Conservation (phyloP, 2,888 invertebrate genomes). For the Athripsodes cinereus region DNA sequence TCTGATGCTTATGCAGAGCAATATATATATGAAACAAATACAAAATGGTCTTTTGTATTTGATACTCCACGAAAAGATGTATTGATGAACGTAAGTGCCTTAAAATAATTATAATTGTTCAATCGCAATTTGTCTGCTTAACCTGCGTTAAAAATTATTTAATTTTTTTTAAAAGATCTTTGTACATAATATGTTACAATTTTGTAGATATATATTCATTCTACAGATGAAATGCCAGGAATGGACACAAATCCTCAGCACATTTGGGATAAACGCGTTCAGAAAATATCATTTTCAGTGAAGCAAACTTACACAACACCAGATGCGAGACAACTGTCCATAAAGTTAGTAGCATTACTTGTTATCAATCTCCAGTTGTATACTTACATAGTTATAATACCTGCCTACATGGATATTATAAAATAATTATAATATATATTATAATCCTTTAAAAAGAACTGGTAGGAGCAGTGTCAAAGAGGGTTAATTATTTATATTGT, state of each 20-base stretch:
- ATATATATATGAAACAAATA: constrained; percentile 61
- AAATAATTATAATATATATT: too few relatives aligned
- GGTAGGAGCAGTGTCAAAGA: too few relatives aligned
- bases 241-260: constrained; percentile 64
- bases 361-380: too few relatives aligned
- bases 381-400: too few relatives aligned
- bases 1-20: constrained; percentile 44
- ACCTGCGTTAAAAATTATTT: too few relatives aligned
- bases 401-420: too few relatives aligned
- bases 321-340: constrained; percentile 62
- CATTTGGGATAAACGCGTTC: constrained; percentile 58
- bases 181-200: neutral
- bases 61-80: constrained; percentile 45
- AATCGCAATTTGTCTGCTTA: neutral
- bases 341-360: constrained; percentile 29
- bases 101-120: neutral
- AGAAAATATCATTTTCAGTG: constrained; percentile 60
- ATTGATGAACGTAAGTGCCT: constrained; percentile 41
- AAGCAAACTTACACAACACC: constrained; percentile 73
- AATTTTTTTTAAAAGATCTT: neutral
- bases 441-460: too few relatives aligned
- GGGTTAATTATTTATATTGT: too few relatives aligned
- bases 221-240: constrained; percentile 64
- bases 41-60: constrained; percentile 58
- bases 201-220: constrained; percentile 55